A percentile compares a stretch with the other conserved stretches of the same genome.
Conservation (phyloP, 2,113 vertebrate species). For the Ginglymostoma cirratum region DNA sequence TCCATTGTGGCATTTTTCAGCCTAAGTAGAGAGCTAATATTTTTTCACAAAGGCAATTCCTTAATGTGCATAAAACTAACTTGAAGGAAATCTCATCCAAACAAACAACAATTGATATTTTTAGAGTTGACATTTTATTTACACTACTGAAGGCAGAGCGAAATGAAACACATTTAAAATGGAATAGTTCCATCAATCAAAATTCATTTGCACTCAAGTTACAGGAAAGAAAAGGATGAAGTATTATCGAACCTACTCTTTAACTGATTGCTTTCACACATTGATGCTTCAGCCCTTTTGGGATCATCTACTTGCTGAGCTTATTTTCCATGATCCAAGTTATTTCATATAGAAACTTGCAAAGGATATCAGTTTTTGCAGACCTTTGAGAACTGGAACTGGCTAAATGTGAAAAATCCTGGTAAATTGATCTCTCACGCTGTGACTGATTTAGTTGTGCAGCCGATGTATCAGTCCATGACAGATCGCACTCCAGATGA, state of each 20-base stretch:
- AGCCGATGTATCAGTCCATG: background rate
- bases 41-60: background rate
- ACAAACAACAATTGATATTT: background rate
- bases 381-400: background rate
- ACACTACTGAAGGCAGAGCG: background rate
- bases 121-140: background rate
- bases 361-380: background rate
- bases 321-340: background rate
- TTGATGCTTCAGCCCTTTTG: background rate
- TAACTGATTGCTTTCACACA: constrained; percentile 6
- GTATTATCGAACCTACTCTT: background rate
- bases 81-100: background rate
- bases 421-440: constrained; percentile 5
- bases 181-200: background rate
- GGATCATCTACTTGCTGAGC: background rate
- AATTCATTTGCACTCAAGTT: background rate
- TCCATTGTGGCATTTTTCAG: background rate
- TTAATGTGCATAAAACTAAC: background rate
- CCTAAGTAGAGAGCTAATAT: background rate
- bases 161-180: background rate
- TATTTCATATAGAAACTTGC: background rate
- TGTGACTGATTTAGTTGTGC: background rate
- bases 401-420: background rate
- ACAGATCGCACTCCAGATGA: background rate
- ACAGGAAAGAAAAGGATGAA: background rate